These are phyloP conservation scores for Telmatherina bonti DNA, from an alignment of 2,797 vertebrate genomes.

Conservation along the genomic window DNA sequence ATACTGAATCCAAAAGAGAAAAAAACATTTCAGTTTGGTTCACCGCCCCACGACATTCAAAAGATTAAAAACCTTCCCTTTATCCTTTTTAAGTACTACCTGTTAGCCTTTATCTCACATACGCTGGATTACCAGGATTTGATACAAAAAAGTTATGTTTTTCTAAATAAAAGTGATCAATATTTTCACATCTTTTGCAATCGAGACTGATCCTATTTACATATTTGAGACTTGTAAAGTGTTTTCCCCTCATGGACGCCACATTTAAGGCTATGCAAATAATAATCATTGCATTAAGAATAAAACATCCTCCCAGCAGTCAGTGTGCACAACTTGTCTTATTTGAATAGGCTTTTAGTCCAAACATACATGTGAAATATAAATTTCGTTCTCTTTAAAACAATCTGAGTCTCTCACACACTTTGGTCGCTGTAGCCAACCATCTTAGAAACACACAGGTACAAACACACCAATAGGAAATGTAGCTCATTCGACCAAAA, in stretches of 20 bases:
- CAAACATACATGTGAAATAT: neutral
- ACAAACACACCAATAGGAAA: neutral
- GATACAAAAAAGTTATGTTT: neutral
- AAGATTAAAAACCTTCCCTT: slow-evolving; percentile 20
- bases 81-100: slow-evolving; percentile 13
- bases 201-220: neutral
- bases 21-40: neutral
- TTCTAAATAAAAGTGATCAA: neutral
- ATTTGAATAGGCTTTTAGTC: neutral
- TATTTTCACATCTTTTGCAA: neutral
- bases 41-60: neutral
- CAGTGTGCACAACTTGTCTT: neutral
- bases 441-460: neutral
- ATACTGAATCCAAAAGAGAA: neutral
- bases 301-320: slow-evolving; percentile 4
- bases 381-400: neutral
- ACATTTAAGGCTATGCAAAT: neutral
- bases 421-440: neutral
- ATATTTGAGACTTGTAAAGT: neutral
- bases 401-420: neutral
- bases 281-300: neutral
- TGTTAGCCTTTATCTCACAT: neutral
- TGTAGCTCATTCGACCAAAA: neutral
- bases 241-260: neutral
- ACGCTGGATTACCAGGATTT: neutral